Evolutionary conservation across 2,888 invertebrate genomes (phyloP), one percentile per base, ranked within the genome.

Genomic region (Lasiommata megera): DNA sequence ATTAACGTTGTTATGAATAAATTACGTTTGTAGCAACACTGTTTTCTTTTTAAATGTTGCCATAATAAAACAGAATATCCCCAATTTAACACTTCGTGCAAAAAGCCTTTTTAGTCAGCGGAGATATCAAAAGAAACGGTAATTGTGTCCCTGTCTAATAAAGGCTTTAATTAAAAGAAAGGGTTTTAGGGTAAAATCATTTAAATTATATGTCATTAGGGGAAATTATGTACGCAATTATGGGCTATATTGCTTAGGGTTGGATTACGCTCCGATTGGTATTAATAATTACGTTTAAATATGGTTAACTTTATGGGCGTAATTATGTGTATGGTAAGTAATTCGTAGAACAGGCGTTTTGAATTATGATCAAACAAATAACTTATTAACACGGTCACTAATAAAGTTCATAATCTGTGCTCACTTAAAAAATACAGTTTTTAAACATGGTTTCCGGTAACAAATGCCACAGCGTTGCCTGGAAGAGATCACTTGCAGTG

Each of bases 101-200:
- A 29, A 41, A 46, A 31, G 29, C 48, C 28, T 52, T 53, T 50
- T 18, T 47, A 53, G 48, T 46, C 29, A 46, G 40, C 51, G 51
- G 38, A 58, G 50, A 46, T 52, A 50, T 37, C n/a, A 59, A 56
- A 43, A 60, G 60, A 41, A 47, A 55, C 52, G 51, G 51, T 60
- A 52, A 61, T 61, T 50, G 43, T 47, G 31, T 28, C 18, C 18
- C 43, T 18, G 29, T 6, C 16, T 43, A n/a, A n/a, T n/a, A 53
- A 56, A 56, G 31, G 29, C 54, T 28, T 8, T 60, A 47, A 60
- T 54, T 57, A 62, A 62, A 59, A 61, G 52, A 57, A 57, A 54
- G 56, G 54, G 37, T 51, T 53, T 34, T 37, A 44, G 52, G 43
- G 40, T 54, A 61, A 54, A 38, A 18, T 31, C 31, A 6, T 56